Evolutionary conservation across 2,113 vertebrate genomes (phyloP).

Genomic region (Poeciliopsis occidentalis): DNA sequence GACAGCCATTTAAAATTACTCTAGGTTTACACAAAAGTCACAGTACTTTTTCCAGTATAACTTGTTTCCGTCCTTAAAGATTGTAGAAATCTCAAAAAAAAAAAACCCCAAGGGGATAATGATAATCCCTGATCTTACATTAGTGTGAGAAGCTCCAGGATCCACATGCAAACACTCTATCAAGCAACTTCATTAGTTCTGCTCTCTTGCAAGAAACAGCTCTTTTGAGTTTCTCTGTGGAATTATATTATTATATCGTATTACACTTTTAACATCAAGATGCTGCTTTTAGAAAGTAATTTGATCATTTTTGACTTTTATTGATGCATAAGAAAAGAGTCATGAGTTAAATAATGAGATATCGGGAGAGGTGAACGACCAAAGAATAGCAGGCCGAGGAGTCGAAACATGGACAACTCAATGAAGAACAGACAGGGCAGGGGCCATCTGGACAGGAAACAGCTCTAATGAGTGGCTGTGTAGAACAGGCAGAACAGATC

Average conservation of each 20-base stretch:
- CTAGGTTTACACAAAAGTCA: constrained; percentile 5
- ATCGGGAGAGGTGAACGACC: constrained; percentile 49
- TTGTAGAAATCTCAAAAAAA: constrained; percentile 38
- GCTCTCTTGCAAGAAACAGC: constrained; percentile 41
- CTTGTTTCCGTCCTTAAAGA: constrained; percentile 35
- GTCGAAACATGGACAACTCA: constrained; percentile 68
- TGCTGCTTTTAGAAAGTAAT: constrained; percentile 19
- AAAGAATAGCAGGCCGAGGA: constrained; percentile 51
- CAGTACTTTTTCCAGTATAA: constrained; percentile 29
- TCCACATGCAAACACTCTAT: constrained; percentile 57
- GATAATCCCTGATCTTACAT: constrained; percentile 60
- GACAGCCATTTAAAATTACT: constrained; percentile 5
- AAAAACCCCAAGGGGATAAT: constrained; percentile 55
- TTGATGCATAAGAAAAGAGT: constrained; percentile 3
- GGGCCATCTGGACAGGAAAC: constrained; percentile 77
- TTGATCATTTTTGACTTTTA: constrained; percentile 27
- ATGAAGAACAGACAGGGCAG: constrained; percentile 53
- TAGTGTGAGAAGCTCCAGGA: constrained; percentile 43
- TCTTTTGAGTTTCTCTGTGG: constrained; percentile 10
- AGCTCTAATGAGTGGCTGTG: constrained; percentile 66
- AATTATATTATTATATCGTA: constrained; percentile 23
- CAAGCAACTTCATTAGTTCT: constrained; percentile 52
- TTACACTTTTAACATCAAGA: constrained; percentile 15
- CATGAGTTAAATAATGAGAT: constrained; percentile 45
- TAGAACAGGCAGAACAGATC: constrained; percentile 57